Evolutionary conservation across 2,888 invertebrate genomes (phyloP).

Genomic region (Spodoptera exigua): DNA sequence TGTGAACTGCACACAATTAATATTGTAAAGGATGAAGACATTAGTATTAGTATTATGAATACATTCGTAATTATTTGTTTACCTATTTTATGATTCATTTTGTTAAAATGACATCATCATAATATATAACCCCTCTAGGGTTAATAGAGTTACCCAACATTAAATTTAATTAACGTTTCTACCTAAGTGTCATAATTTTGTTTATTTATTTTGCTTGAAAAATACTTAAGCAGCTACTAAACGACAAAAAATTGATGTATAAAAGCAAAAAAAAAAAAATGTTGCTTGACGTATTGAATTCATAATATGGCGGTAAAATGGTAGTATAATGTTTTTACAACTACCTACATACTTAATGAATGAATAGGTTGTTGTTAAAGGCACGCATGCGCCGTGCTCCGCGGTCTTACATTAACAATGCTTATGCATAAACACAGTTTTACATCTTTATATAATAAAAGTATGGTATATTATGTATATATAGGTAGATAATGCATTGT

Average conservation of each 20-base stretch:
- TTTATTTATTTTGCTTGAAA: too few species aligned
- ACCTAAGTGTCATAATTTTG: too few species aligned
- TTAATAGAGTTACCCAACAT: too few species aligned
- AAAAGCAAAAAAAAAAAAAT: conserved; percentile 36
- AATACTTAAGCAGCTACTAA: too few species aligned
- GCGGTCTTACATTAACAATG: neutral
- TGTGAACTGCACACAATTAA: neutral
- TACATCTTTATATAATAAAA: conserved; percentile 8
- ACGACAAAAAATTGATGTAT: too few species aligned
- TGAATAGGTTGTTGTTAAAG: conserved; percentile 1
- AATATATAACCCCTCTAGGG: too few species aligned
- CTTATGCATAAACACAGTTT: conserved; percentile 2
- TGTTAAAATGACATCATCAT: too few species aligned
- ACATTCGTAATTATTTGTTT: too few species aligned
- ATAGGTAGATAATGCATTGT: conserved; percentile 38
- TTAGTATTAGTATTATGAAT: too few species aligned
- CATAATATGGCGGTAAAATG: conserved; percentile 2
- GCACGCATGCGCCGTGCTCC: neutral
- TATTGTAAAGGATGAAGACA: too few species aligned
- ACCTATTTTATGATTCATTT: too few species aligned
- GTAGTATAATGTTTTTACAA: neutral
- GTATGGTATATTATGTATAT: conserved; percentile 35
- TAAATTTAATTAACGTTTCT: too few species aligned
- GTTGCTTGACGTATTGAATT: neutral
- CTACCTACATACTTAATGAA: conserved; percentile 12